Evolutionary conservation across 2,113 vertebrate species (phyloP).

Genomic region (Tragelaphus strepsiceros): DNA sequence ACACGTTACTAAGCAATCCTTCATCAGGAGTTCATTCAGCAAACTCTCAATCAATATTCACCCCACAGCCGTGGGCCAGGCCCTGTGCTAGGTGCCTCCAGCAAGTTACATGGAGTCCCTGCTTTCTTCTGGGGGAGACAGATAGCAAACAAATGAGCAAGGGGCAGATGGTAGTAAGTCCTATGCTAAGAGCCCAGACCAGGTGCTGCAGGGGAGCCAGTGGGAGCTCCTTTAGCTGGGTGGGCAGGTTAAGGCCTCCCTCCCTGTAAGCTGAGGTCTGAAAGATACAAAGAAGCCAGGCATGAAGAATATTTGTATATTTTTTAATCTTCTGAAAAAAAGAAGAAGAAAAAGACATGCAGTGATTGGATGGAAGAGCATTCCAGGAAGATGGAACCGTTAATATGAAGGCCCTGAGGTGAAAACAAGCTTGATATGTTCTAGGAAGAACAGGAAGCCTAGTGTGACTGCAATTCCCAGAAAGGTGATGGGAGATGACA

Average conservation of each 20-base stretch:
- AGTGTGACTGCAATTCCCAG: neutral
- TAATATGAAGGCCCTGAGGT: neutral
- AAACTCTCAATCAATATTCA: neutral
- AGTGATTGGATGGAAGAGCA: neutral
- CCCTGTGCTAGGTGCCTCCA: neutral
- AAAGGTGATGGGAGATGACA: neutral
- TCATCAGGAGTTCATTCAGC: conserved; percentile 2
- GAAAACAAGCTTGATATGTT: neutral
- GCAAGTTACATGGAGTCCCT: neutral
- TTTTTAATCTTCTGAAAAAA: neutral
- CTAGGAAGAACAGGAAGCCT: neutral
- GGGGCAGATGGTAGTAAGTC: neutral
- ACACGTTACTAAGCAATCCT: neutral
- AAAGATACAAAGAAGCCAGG: neutral
- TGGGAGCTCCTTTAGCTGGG: neutral
- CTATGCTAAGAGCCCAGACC: neutral
- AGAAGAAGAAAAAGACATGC: neutral
- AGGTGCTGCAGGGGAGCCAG: neutral
- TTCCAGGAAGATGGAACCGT: neutral
- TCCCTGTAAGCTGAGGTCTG: neutral
- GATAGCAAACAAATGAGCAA: neutral
- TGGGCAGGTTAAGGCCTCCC: neutral
- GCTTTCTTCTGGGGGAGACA: neutral
- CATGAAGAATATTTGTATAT: neutral
- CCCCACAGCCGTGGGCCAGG: neutral